Conservation (phyloP, 2,888 invertebrate species). For the Phyto melanocephala region DNA sequence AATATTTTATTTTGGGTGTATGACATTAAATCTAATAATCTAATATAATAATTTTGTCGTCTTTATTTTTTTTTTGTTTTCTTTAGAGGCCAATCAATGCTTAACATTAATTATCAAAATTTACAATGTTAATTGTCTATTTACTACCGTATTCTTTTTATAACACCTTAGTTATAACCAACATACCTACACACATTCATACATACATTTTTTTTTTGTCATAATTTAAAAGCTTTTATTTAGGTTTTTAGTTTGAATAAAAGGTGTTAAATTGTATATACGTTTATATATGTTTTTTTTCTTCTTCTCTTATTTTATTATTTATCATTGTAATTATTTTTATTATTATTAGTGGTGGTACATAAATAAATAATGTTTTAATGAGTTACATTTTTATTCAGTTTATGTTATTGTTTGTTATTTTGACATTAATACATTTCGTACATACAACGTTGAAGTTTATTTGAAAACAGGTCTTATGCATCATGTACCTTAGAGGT, state of each 20-base stretch:
- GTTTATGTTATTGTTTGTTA: neutral
- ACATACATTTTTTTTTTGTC: no score
- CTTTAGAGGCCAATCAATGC: neutral
- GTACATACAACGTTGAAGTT: no score
- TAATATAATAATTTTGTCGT: neutral
- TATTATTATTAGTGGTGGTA: neutral
- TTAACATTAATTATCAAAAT: neutral
- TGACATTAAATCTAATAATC: neutral
- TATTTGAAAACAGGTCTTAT: constrained; percentile 6
- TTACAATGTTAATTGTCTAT: neutral
- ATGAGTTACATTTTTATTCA: neutral
- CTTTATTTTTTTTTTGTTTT: neutral
- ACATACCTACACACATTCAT: neutral
- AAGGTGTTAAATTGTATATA: neutral
- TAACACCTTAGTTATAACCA: neutral
- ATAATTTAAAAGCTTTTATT: neutral
- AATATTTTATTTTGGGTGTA: no score
- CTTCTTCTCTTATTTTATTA: no score
- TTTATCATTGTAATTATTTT: neutral
- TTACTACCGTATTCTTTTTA: neutral
- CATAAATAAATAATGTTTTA: neutral
- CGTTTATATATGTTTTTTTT: no score
- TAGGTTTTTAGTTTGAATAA: neutral
- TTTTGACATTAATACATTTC: neutral
- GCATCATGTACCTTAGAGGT: no score